phyloP scores from a whole-genome alignment of 2,797 vertebrate species.

The Chloroceryle inda region DNA sequence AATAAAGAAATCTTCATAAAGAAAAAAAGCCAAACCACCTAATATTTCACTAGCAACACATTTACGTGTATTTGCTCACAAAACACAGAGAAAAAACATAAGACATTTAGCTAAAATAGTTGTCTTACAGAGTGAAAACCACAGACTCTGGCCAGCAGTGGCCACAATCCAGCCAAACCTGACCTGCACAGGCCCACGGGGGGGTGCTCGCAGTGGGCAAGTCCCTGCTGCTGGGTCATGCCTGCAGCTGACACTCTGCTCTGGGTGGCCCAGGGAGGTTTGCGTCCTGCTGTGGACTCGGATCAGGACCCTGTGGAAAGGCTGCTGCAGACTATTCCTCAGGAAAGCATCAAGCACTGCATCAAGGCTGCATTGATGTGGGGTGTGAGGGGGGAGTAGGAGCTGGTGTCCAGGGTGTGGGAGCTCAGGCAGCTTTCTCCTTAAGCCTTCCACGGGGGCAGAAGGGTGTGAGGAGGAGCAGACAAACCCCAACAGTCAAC shows the following conservation, averaged over 20 bases:
- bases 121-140: not conserved
- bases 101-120: not conserved
- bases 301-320: not conserved
- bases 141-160: not conserved
- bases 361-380: rapidly evolving
- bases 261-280: not conserved
- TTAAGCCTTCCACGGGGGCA: not conserved
- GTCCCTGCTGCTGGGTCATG: not conserved
- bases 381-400: rapidly evolving
- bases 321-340: not conserved
- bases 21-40: not conserved
- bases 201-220: not conserved
- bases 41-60: not conserved
- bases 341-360: not conserved
- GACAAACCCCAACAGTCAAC: not conserved
- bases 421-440: not conserved
- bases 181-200: rapidly evolving
- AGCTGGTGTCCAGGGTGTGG: rapidly evolving
- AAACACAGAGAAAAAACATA: not conserved
- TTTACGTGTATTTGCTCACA: not conserved
- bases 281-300: not conserved
- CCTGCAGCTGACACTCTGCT: not conserved
- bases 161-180: not conserved
- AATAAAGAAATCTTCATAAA: not conserved
- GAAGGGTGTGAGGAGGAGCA: not conserved